These are phyloP conservation scores for Panthera uncia DNA, from an alignment of 2,113 vertebrate genomes.

Conservation along the genomic window DNA sequence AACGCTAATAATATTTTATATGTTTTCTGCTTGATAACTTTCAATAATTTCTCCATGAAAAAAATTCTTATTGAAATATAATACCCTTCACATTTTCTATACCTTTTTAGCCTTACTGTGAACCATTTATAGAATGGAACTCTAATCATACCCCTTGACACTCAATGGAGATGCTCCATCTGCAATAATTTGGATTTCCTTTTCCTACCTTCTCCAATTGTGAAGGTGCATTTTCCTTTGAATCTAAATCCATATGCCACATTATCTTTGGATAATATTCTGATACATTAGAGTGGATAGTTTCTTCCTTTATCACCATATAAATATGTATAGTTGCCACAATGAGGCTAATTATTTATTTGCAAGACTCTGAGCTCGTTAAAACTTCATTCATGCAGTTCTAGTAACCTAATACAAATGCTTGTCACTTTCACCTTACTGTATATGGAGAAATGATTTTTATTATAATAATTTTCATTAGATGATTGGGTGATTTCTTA, in stretches of 20 bases:
- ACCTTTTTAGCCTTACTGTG: background rate
- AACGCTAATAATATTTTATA: background rate
- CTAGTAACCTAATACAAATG: background rate
- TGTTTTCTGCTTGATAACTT: background rate
- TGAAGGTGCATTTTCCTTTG: background rate
- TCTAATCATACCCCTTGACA: background rate
- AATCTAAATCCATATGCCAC: background rate
- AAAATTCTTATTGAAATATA: background rate
- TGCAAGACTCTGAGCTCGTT: background rate
- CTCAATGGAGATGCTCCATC: background rate
- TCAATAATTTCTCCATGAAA: background rate
- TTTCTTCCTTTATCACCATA: background rate
- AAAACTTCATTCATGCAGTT: background rate
- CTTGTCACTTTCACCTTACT: background rate
- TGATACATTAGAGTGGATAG: background rate
- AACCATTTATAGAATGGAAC: background rate
- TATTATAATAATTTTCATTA: background rate
- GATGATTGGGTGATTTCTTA: background rate
- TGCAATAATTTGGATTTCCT: background rate
- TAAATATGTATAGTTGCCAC: background rate
- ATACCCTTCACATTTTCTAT: background rate
- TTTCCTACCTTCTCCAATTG: background rate
- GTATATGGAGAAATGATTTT: background rate
- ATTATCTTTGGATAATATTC: background rate
- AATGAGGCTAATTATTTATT: background rate